Percentiles rank a stretch among this genome's conserved stretches.
These are phyloP conservation scores for Lepidurus arcticus DNA, from an alignment of 1,140 invertebrate species.

Conservation along the genomic window DNA sequence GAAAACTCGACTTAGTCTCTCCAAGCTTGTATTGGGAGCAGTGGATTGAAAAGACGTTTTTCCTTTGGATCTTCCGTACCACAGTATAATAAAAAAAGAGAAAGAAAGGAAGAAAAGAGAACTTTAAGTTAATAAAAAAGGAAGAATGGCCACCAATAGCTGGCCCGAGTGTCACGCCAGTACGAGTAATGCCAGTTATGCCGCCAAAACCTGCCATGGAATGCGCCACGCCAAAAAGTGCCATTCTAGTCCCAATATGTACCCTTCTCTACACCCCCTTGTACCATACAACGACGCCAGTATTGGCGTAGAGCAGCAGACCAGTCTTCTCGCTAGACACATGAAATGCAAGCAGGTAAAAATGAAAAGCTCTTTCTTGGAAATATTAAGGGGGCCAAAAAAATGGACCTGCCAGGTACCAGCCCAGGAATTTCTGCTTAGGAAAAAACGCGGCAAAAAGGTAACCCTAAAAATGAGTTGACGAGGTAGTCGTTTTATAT, in stretches of 20 bases:
- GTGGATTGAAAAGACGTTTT: not conserved
- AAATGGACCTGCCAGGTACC: not conserved
- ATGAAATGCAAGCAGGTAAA: conserved; percentile 22
- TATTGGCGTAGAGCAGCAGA: conserved; percentile 13
- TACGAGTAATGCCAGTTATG: conserved; percentile 19
- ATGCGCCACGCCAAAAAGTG: conserved; percentile 4
- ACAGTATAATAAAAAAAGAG: no score
- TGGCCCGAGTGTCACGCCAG: not conserved
- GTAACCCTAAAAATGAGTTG: not conserved
- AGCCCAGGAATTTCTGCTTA: not conserved
- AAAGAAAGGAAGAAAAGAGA: not conserved
- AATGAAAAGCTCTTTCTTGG: not conserved
- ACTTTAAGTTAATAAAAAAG: not conserved
- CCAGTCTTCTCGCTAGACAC: not conserved
- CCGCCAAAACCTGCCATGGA: not conserved
- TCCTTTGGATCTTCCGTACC: not conserved
- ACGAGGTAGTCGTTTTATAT: no score
- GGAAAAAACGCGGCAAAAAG: not conserved
- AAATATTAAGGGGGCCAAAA: not conserved
- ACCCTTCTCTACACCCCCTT: not conserved
- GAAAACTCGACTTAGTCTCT: not conserved
- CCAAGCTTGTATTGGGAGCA: not conserved
- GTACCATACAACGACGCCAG: not conserved
- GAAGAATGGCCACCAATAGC: conserved; percentile 3
- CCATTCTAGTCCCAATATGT: conserved; percentile 9